phyloP scores from a whole-genome alignment of 2,888 invertebrate species.

The Stictocephala bisonia region DNA sequence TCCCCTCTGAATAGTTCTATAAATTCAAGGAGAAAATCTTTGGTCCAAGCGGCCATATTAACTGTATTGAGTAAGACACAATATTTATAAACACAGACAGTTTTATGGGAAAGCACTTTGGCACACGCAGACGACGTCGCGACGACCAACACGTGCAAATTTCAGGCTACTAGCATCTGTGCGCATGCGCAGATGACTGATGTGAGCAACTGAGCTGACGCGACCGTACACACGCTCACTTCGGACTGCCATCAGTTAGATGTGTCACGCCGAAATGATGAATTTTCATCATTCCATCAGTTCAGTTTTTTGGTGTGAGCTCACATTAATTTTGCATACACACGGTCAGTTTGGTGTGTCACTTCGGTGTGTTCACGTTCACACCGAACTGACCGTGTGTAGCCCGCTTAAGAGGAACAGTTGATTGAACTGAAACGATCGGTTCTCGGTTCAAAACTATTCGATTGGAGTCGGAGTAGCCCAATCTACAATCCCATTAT shows the following conservation, averaged over 20 bases:
- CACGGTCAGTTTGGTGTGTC: slow-evolving; percentile 21
- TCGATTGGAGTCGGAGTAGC: no score
- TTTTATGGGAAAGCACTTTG: not conserved
- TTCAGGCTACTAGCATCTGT: not conserved
- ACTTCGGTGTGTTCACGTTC: slow-evolving; percentile 1
- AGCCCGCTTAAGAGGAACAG: not conserved
- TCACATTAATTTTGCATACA: slow-evolving; percentile 24
- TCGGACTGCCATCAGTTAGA: slow-evolving; percentile 19
- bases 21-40: slow-evolving; percentile 11
- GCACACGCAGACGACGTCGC: no score
- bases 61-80: slow-evolving; percentile 5
- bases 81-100: not conserved
- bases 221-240: slow-evolving; percentile 12
- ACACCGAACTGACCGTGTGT: slow-evolving; percentile 10
- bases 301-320: slow-evolving; percentile 33
- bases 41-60: slow-evolving; percentile 9
- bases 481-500: no score
- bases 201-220: slow-evolving; percentile 28
- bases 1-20: not conserved
- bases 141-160: slow-evolving; percentile 16
- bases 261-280: slow-evolving; percentile 35
- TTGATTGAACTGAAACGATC: no score
- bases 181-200: slow-evolving; percentile 25
- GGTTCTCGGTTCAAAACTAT: no score
- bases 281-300: slow-evolving; percentile 28